These are phyloP conservation scores for Hemistola chrysoprasaria DNA, from an alignment of 2,888 invertebrate species.

Conservation along the genomic window DNA sequence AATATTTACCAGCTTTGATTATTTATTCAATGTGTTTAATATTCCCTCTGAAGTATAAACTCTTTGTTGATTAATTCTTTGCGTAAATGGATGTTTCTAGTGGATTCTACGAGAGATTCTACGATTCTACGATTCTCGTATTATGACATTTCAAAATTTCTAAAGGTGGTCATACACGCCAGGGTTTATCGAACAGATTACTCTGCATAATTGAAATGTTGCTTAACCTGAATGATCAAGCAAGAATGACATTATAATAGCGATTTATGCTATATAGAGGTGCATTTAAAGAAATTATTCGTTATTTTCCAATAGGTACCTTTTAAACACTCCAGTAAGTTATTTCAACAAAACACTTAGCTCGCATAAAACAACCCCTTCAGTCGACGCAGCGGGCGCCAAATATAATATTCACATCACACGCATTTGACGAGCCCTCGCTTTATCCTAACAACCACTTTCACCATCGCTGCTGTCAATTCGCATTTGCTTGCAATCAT, in stretches of 20 bases:
- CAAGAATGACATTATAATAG: conserved; percentile 16
- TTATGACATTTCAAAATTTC: no score
- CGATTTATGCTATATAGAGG: no score
- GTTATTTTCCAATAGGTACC: no score
- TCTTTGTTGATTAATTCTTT: conserved; percentile 15
- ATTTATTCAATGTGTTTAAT: conserved; percentile 20
- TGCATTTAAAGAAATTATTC: no score
- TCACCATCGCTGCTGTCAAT: conserved; percentile 68
- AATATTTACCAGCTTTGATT: conserved; percentile 50
- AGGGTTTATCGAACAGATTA: no score
- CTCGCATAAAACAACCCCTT: conserved; percentile 39
- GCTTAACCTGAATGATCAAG: no score
- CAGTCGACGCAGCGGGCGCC: conserved; percentile 37
- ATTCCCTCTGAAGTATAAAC: conserved; percentile 11
- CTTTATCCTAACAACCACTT: conserved; percentile 70
- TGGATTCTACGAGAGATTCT: conserved; percentile 19
- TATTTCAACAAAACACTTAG: conserved; percentile 24
- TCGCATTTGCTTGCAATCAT: conserved; percentile 75
- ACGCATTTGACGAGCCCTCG: conserved; percentile 53
- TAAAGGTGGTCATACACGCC: no score
- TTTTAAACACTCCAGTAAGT: no score
- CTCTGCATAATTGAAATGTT: no score
- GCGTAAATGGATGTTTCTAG: conserved; percentile 16
- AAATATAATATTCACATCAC: conserved; percentile 73
- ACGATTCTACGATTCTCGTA: no score